phyloP scores from a whole-genome alignment of 2,113 vertebrate species.

The Limnothrissa miodon region DNA sequence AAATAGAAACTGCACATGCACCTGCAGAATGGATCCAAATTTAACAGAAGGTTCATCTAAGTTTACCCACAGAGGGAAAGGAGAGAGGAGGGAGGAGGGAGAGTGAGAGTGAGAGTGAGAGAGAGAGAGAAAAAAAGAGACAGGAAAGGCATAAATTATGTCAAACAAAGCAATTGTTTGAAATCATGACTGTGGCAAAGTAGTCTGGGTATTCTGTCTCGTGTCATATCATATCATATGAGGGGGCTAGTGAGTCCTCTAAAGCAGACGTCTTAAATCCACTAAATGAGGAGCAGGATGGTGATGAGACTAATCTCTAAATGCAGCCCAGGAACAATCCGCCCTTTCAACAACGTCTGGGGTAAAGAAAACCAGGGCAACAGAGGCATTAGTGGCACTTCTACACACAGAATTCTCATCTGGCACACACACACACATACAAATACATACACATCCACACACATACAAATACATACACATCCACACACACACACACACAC shows the following conservation, averaged over 20 bases:
- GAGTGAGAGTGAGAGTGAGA: constrained; percentile 15
- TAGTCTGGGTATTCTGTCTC: not conserved
- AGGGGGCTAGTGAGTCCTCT: not conserved
- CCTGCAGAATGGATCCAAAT: too few species aligned
- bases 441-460: not conserved
- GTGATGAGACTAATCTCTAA: constrained; percentile 38
- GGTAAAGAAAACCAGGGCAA: not conserved
- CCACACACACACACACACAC: not conserved
- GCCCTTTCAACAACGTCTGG: constrained; percentile 22
- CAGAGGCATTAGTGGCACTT: not conserved
- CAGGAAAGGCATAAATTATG: not conserved
- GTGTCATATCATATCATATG: not conserved
- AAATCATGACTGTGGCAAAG: not conserved
- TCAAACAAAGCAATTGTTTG: not conserved
- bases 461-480: constrained; percentile 2
- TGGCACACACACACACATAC: not conserved
- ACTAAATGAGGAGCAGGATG: constrained; percentile 28
- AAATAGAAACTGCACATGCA: too few species aligned
- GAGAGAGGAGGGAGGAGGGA: not conserved
- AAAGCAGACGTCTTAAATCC: not conserved
- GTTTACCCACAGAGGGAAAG: not conserved
- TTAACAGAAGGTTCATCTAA: too few species aligned
- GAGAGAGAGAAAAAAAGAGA: not conserved
- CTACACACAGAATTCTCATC: not conserved
- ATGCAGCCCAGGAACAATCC: constrained; percentile 28